phyloP scores from a whole-genome alignment of 2,113 vertebrate species.

The Cyanoderma ruficeps region DNA sequence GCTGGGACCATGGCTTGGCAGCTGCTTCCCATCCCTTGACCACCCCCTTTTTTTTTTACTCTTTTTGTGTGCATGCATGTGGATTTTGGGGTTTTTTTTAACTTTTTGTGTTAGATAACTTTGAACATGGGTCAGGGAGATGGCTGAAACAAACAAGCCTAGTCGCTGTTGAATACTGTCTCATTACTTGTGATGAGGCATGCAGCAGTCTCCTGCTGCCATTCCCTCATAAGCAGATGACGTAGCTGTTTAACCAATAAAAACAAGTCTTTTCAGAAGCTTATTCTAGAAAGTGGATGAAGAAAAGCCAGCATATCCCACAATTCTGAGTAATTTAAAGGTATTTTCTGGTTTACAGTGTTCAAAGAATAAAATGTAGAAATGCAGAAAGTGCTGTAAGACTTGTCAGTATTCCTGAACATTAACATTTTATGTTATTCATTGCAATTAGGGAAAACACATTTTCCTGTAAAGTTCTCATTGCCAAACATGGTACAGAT shows the following conservation, averaged over 20 bases:
- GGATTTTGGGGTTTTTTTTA: neutral
- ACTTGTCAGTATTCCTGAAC: constrained; percentile 39
- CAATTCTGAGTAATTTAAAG: constrained; percentile 60
- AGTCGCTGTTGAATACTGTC: constrained; percentile 76
- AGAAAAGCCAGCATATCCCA: constrained; percentile 49
- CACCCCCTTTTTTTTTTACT: constrained; percentile 35
- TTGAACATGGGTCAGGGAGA: constrained; percentile 78
- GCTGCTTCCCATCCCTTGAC: constrained; percentile 90
- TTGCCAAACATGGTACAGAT: constrained; percentile 72
- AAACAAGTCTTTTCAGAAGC: constrained; percentile 75
- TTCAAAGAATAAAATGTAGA: constrained; percentile 40
- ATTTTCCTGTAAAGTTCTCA: constrained; percentile 73
- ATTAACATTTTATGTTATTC: constrained; percentile 60
- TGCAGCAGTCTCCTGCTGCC: constrained; percentile 78
- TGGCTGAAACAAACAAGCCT: constrained; percentile 77
- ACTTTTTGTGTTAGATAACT: constrained; percentile 70
- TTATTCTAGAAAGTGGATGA: constrained; percentile 71
- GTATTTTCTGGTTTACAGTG: constrained; percentile 54
- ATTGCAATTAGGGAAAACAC: constrained; percentile 75
- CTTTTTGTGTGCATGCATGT: constrained; percentile 11
- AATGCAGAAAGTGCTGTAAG: constrained; percentile 57
- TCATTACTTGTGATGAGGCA: constrained; percentile 76
- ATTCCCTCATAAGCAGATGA: constrained; percentile 78
- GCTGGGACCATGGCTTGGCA: constrained; percentile 85
- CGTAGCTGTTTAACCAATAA: constrained; percentile 72